A percentile compares a stretch with the other conserved stretches of the same genome.
phyloP scores from a whole-genome alignment of 2,113 vertebrate genomes.

The Grus americana region DNA sequence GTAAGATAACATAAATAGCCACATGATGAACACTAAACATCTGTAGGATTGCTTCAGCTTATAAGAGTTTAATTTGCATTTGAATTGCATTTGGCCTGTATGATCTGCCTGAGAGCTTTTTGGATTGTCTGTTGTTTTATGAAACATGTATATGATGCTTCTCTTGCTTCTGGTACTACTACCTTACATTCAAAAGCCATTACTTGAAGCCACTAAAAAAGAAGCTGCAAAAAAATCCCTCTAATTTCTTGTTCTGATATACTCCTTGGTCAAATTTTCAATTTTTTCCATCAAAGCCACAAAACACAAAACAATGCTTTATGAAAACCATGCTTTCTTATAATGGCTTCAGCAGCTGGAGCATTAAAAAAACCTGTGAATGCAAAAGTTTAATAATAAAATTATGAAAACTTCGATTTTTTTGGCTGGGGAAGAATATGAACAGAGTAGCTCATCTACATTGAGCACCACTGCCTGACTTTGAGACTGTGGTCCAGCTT shows the following conservation, averaged over 20 bases:
- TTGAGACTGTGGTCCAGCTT: background rate
- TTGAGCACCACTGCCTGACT: background rate
- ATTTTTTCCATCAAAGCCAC: background rate
- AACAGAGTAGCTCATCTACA: background rate
- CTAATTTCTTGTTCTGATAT: background rate
- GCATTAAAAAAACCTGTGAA: background rate
- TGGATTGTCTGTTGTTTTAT: background rate
- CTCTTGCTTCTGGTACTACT: background rate
- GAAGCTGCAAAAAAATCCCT: background rate
- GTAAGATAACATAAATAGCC: background rate
- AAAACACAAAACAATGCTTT: background rate
- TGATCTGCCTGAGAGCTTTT: background rate
- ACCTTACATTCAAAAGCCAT: background rate
- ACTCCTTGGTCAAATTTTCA: background rate
- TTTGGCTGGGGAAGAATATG: background rate
- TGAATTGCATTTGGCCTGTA: background rate
- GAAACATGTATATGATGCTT: background rate
- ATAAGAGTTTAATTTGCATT: background rate
- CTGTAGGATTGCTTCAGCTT: background rate
- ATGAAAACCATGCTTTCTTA: background rate
- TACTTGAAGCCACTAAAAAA: background rate
- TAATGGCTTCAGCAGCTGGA: background rate
- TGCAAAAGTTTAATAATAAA: background rate
- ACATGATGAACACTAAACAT: background rate
- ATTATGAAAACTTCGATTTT: background rate